phyloP scores from a whole-genome alignment of 2,888 invertebrate species.

The Drosophila merina region DNA sequence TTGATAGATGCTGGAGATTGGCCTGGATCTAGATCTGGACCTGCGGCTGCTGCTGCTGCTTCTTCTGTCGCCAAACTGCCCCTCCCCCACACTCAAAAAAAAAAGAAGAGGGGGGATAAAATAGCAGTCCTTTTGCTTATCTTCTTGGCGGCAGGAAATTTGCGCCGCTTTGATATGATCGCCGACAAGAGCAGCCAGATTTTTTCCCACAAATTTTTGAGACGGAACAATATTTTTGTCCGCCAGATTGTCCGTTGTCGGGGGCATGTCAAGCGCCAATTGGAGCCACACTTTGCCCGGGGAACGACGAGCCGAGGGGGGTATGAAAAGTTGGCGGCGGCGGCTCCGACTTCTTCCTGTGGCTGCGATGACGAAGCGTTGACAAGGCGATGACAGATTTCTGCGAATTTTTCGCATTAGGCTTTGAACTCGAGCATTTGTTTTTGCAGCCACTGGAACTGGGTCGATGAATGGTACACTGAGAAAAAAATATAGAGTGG shows the following conservation, averaged over 20 bases:
- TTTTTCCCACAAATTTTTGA: slow-evolving; percentile 64
- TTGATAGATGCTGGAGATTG: slow-evolving; percentile 65
- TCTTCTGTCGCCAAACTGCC: slow-evolving; percentile 10
- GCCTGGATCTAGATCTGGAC: slow-evolving; percentile 8
- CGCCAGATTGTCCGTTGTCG: slow-evolving; percentile 7
- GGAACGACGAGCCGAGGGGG: too few relatives aligned
- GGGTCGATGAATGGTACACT: slow-evolving; percentile 29
- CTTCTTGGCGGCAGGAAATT: slow-evolving; percentile 70
- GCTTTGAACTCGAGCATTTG: slow-evolving; percentile 75
- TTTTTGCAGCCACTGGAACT: slow-evolving; percentile 54
- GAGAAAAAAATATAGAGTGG: not conserved
- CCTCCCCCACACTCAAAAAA: too few relatives aligned
- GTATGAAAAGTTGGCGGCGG: slow-evolving; percentile 1
- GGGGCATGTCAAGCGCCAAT: slow-evolving; percentile 65
- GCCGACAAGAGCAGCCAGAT: slow-evolving; percentile 37
- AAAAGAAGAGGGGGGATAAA: not conserved
- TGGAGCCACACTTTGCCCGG: slow-evolving; percentile 62
- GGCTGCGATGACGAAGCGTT: slow-evolving; percentile 72
- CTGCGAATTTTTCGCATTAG: slow-evolving; percentile 81
- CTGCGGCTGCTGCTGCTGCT: slow-evolving; percentile 13
- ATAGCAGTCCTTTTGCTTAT: slow-evolving; percentile 49
- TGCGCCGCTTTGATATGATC: slow-evolving; percentile 78
- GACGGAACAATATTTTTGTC: slow-evolving; percentile 70
- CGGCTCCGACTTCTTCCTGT: slow-evolving; percentile 32
- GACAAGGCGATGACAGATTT: slow-evolving; percentile 83